Evolutionary conservation across 2,113 vertebrate genomes (phyloP).

Genomic region (Protobothrops mucrosquamatus): DNA sequence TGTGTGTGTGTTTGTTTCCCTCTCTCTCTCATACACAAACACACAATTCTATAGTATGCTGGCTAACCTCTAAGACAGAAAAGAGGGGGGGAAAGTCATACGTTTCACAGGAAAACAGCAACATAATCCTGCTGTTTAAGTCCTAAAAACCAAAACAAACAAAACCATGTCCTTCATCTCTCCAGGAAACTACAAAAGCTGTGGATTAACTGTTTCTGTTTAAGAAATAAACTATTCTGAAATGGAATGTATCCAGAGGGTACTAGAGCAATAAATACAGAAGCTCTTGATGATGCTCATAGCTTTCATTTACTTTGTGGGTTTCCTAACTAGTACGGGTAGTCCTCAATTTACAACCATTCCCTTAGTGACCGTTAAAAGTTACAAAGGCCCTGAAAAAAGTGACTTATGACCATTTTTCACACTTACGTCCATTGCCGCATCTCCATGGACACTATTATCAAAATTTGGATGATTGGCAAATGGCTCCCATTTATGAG

Average conservation of each 20-base stretch:
- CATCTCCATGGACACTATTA: background rate
- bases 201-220: background rate
- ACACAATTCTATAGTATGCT: background rate
- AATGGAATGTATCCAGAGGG: slow-evolving; percentile 2
- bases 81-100: background rate
- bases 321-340: background rate
- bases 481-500: background rate
- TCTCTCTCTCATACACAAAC: background rate
- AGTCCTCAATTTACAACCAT: background rate
- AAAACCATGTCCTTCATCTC: background rate
- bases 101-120: background rate
- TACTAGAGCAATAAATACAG: slow-evolving; percentile 8
- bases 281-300: background rate
- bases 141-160: background rate
- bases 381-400: background rate
- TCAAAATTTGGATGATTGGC: background rate
- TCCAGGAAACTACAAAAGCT: background rate
- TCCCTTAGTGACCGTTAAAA: background rate
- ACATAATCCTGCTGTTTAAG: background rate
- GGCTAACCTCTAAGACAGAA: background rate
- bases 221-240: slow-evolving; percentile 10
- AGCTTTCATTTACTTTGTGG: background rate
- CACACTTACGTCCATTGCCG: background rate
- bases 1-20: background rate
- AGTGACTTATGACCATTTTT: background rate